Evolutionary conservation across 1,140 invertebrate species (phyloP).

Genomic region (Cherax destructor): DNA sequence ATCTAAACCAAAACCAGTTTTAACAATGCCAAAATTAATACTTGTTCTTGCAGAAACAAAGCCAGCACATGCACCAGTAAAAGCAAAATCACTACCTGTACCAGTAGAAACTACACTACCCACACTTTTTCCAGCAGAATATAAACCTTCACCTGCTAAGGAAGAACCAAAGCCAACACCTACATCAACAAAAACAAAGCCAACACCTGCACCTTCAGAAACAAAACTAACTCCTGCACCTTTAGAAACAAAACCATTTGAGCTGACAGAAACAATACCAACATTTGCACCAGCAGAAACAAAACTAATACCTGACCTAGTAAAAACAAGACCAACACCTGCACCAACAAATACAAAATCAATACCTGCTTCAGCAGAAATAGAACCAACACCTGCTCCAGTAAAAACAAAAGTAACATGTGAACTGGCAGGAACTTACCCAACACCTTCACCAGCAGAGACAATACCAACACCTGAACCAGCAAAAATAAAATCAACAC

Average conservation of each 20-base stretch:
- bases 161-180: conserved; percentile 38
- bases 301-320: conserved; percentile 28
- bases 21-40: conserved; percentile 15
- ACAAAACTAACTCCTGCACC: conserved; percentile 5
- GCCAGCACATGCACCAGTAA: conserved; percentile 15
- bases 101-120: conserved; percentile 14
- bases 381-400: not conserved
- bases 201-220: conserved; percentile 11
- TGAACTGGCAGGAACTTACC: not conserved
- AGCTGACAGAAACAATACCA: conserved; percentile 9
- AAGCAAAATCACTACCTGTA: not conserved
- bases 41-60: conserved; percentile 15
- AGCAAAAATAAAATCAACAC: conserved; percentile 37
- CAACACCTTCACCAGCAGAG: conserved; percentile 4
- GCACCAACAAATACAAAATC: not conserved
- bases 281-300: conserved; percentile 11
- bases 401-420: not conserved
- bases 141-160: conserved; percentile 15
- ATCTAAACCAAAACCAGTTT: not conserved
- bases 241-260: conserved; percentile 28
- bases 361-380: conserved; percentile 1
- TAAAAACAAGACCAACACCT: conserved; percentile 17
- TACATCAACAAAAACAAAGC: conserved; percentile 5
- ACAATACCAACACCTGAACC: conserved; percentile 13
- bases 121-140: not conserved